Conservation (phyloP, 1,140 invertebrate genomes). For the Eulimnadia texana region DNA sequence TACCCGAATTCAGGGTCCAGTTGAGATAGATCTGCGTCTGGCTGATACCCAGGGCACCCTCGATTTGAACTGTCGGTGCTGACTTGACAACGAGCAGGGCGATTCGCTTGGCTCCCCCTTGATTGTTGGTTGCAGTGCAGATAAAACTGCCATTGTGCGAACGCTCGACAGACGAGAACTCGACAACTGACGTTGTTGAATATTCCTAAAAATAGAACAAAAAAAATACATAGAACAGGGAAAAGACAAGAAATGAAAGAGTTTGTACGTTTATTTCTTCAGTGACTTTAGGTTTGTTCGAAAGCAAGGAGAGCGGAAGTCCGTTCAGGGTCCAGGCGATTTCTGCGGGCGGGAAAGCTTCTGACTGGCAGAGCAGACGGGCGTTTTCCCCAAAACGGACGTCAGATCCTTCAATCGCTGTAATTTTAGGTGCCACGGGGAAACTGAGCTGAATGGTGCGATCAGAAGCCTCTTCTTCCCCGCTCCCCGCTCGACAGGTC, state of each 20-base stretch:
- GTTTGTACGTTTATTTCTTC: too few species aligned
- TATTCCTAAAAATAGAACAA: too few species aligned
- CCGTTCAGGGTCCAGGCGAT: conserved; percentile 12
- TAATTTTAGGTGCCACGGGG: neutral
- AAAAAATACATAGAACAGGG: too few species aligned
- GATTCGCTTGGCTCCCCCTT: neutral
- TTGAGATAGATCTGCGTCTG: conserved; percentile 57
- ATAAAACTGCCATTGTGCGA: conserved; percentile 7
- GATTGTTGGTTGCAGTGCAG: neutral
- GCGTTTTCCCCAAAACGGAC: conserved; percentile 2
- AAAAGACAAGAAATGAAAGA: too few species aligned
- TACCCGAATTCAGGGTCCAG: conserved; percentile 64
- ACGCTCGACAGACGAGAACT: conserved; percentile 2
- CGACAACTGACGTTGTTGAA: neutral
- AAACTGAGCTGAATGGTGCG: neutral
- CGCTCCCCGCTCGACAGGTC: neutral
- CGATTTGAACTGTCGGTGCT: conserved; percentile 50
- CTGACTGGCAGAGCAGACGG: conserved; percentile 18
- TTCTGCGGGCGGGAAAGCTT: conserved; percentile 17
- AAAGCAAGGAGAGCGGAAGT: conserved; percentile 8
- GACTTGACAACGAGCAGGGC: conserved; percentile 40
- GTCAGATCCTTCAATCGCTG: neutral
- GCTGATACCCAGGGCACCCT: conserved; percentile 57
- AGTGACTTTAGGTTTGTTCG: neutral
- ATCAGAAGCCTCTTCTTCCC: conserved; percentile 1